phyloP scores from a whole-genome alignment of 2,888 invertebrate species.

The Eustalomyia histrio region DNA sequence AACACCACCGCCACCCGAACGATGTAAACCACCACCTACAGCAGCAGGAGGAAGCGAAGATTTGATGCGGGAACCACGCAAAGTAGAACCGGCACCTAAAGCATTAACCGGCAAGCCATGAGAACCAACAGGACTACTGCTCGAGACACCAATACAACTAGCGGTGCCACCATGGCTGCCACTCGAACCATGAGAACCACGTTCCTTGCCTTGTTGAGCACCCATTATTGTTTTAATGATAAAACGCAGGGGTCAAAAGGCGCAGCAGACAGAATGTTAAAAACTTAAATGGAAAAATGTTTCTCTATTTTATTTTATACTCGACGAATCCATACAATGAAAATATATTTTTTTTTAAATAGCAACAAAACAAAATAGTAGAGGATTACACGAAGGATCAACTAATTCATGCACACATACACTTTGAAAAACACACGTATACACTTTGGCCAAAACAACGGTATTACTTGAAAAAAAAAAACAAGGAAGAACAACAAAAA shows the following conservation, averaged over 20 bases:
- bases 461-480: slow-evolving; percentile 23
- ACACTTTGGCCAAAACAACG: slow-evolving; percentile 16
- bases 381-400: slow-evolving; percentile 51
- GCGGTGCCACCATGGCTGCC: slow-evolving; percentile 75
- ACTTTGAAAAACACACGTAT: background rate
- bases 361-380: slow-evolving; percentile 6
- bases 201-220: slow-evolving; percentile 96
- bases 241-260: slow-evolving; percentile 30
- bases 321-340: slow-evolving; percentile 3
- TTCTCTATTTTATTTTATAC: slow-evolving; percentile 14
- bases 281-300: background rate
- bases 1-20: slow-evolving; percentile 54
- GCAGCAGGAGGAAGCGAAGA: slow-evolving; percentile 71
- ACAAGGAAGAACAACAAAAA: slow-evolving; percentile 23
- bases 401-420: slow-evolving; percentile 25
- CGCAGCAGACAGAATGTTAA: background rate
- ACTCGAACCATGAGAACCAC: slow-evolving; percentile 81
- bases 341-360: background rate
- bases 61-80: slow-evolving; percentile 87
- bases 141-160: slow-evolving; percentile 82
- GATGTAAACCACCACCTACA: slow-evolving; percentile 67
- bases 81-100: slow-evolving; percentile 81
- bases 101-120: slow-evolving; percentile 76
- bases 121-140: slow-evolving; percentile 75
- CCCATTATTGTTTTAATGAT: slow-evolving; percentile 83